These are phyloP conservation scores for Adoxophyes honmai DNA, from an alignment of 1,140 invertebrate genomes.

Conservation along the genomic window DNA sequence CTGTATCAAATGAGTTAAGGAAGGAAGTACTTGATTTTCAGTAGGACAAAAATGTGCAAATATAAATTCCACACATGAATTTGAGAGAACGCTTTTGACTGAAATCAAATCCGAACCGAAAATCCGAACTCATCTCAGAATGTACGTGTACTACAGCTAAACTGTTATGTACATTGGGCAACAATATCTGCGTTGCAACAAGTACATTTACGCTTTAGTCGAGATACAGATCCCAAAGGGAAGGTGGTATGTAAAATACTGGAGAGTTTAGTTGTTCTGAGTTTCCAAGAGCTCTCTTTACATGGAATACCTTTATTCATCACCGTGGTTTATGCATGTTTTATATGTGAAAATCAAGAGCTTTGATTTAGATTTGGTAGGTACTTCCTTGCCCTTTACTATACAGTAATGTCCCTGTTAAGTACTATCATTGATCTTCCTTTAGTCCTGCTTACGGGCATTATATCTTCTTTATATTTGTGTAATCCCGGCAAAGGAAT, in stretches of 20 bases:
- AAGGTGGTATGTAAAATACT: constrained; percentile 51
- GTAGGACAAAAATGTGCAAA: constrained; percentile 21
- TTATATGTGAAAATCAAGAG: neutral
- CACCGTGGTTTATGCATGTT: neutral
- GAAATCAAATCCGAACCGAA: constrained; percentile 31
- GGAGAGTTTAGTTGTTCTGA: constrained; percentile 36
- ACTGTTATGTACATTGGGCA: neutral
- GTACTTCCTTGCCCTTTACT: neutral
- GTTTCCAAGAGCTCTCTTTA: neutral
- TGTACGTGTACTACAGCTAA: too few relatives aligned
- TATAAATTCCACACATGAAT: too few relatives aligned
- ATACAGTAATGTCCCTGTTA: neutral
- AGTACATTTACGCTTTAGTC: constrained; percentile 46
- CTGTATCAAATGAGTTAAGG: too few relatives aligned
- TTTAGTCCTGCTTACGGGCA: neutral
- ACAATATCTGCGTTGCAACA: constrained; percentile 36
- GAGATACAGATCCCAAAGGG: constrained; percentile 36
- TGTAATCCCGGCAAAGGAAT: constrained; percentile 29
- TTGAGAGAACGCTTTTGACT: too few relatives aligned
- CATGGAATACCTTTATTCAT: neutral
- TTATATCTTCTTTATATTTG: constrained; percentile 6
- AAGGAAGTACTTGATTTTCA: too few relatives aligned
- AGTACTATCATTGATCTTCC: neutral
- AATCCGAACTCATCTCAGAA: constrained; percentile 28
- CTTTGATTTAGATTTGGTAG: neutral